Evolutionary conservation across 2,888 invertebrate species (phyloP), one percentile per base, ranked within the genome.

Genomic region (Orthosia gracilis): DNA sequence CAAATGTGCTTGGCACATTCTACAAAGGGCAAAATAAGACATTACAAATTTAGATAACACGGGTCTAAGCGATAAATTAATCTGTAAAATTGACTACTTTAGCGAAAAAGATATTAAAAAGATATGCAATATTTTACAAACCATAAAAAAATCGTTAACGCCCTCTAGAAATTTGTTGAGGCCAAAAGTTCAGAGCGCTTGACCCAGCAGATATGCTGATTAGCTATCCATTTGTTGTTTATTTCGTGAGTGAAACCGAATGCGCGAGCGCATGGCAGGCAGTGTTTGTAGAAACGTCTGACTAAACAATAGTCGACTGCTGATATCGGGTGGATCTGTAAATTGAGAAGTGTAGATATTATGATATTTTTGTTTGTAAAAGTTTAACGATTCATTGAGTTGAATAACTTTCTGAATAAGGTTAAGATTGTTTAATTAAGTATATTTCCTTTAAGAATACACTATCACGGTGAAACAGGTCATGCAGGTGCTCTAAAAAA

Each of bases 251-350:
- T 76, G 79, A 81, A 81, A 81, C 59, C 23, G 52, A 62, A 59
- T 67, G 63, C 67, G 54, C 61, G 4, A 21, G 76, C 67, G 61
- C 71, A 15, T 65, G 72, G 13, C 54, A 68, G 68, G 52, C 63
- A 49, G 63, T 73, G 69, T 81, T 69, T 82, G 69, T 82, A 69
- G 66, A 67, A 73, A 78, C 67, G 66, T 64, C 69, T 58, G 63
- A 52, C 61, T 69, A 23, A 76, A 83, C 83, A 84, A 83, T 77
- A 55, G 77, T 45, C 49, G 69, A 50, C 69, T 52, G 45, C 40
- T 57, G 59, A 11, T 82, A 81, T 81, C 80, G 3, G 62, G 47
- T 13, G 61, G 47, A 78, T 80, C 80, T 73, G 63, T 68, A 75
- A 80, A 85, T 84, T 78, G 66, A 78, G 75, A 68, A 26, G 21